Evolutionary conservation across 37 sponge, comb jelly and placozoan species (phyloP), one percentile per base, ranked within the genome.

Genomic region (Spongilla lacustris): DNA sequence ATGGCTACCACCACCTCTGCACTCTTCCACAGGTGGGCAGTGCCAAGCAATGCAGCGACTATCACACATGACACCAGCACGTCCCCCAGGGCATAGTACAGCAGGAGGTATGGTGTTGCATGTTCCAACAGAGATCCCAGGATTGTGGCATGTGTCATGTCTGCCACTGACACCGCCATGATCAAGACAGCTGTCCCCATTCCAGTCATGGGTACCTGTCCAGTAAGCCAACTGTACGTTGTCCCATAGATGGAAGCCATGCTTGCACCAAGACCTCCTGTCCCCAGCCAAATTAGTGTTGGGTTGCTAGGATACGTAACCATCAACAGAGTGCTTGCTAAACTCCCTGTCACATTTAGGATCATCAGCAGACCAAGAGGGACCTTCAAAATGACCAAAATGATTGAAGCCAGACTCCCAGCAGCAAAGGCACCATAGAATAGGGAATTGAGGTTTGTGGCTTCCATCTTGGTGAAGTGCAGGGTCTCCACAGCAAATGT

Each of bases 401-500:
- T 21, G 71, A 91, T 58, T 0, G 86, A 77, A 10, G 88, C 79
- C 8, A 83, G 22, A 2, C 93, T 23, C 10, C n/a, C 34, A 27
- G 89, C 83, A 2, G 89, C 73, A 85, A 92, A 92, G 27, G 89
- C 34, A 0, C 93, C 93, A 86, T 89, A 92, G 68, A 86, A 92
- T 0, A 88, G 33, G n/a, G 89, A 68, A 27, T 78, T 76, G 14
- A 92, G 27, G 2, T 81, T 8, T 27, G 93, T 82, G 33, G 89
- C 93, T 23, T 50, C 33, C 46, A 68, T 24, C 50, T 87, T 88
- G 67, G 69, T 32, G 81, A 92, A 85, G 50, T 36, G 36, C 23
- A 92, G 83, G 4, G 46, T 46, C 14, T 84, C 81, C 38, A 92
- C 93, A 33, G 85, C 81, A 4, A 75, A 92, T 11, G 89, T 81